A percentile compares a stretch with the other conserved stretches of the same genome.
Conservation (phyloP, 2,888 invertebrate species). For the Eristalis tenax region DNA sequence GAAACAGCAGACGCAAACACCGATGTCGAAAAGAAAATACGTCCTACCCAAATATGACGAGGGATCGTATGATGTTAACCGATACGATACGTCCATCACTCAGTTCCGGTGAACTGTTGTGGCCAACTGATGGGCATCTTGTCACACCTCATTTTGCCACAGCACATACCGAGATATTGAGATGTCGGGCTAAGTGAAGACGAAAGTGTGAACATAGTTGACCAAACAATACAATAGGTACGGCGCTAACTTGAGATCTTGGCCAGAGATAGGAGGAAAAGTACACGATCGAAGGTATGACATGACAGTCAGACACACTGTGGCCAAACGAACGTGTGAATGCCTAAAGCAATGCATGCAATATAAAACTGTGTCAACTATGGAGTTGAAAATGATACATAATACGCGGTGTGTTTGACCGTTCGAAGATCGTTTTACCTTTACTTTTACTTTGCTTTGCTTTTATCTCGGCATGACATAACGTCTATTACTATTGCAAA, state of each 20-base stretch:
- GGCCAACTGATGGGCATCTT: background rate
- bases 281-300: background rate
- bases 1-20: background rate
- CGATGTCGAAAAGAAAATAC: background rate
- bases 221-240: background rate
- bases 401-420: conserved; percentile 13
- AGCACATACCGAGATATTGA: background rate
- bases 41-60: background rate
- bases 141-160: background rate
- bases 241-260: background rate
- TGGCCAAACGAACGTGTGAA: background rate
- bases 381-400: conserved; percentile 17
- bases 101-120: background rate
- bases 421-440: background rate
- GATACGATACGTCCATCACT: background rate
- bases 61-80: background rate
- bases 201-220: background rate
- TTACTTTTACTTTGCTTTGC: background rate
- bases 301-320: background rate
- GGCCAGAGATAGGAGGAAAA: background rate
- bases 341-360: background rate
- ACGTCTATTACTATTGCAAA: background rate
- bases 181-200: background rate
- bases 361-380: background rate
- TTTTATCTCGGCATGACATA: background rate